A percentile compares a stretch with the other conserved stretches of the same genome.
Conservation (phyloP, 2,113 vertebrate genomes). For the Anthoscopus minutus region DNA sequence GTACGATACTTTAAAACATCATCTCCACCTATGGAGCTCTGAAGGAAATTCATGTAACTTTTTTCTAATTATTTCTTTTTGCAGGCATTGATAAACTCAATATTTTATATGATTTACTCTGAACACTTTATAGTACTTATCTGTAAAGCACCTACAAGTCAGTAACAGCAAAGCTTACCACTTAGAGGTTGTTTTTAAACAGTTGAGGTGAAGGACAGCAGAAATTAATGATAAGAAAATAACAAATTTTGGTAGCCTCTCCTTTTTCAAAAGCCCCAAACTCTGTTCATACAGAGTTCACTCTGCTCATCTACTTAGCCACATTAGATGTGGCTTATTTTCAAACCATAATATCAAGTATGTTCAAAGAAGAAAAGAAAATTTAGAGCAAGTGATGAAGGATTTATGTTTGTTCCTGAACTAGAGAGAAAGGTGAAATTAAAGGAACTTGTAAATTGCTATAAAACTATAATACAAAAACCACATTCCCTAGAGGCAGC, state of each 20-base stretch:
- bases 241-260: neutral
- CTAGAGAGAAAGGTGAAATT: neutral
- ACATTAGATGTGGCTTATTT: neutral
- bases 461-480: neutral
- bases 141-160: neutral
- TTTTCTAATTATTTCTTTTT: neutral
- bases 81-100: neutral
- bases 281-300: neutral
- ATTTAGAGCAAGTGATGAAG: neutral
- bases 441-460: neutral
- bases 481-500: neutral
- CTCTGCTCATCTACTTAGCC: neutral
- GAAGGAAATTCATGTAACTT: neutral
- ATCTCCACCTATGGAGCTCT: neutral
- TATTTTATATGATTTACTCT: neutral
- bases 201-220: neutral
- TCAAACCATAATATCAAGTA: neutral
- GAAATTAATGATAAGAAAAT: neutral
- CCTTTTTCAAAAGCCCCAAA: neutral
- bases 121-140: neutral
- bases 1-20: neutral
- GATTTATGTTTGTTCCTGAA: neutral
- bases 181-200: neutral
- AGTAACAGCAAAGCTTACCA: neutral
- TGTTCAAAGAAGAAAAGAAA: neutral